These are phyloP conservation scores for Ridgeia piscesae DNA, from an alignment of 1,140 invertebrate genomes.

Conservation along the genomic window DNA sequence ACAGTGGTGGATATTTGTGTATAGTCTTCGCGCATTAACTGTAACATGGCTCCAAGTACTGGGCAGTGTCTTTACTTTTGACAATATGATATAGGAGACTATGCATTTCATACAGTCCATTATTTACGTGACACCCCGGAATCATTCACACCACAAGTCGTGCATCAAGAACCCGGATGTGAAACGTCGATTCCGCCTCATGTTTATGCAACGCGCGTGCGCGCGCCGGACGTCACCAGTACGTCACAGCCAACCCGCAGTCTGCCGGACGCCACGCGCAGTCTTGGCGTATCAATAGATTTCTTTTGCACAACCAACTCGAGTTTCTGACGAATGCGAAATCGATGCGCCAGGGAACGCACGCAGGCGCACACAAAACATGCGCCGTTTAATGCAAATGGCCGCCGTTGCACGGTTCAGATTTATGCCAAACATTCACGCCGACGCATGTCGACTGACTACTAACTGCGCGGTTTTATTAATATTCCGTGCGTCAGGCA, in stretches of 20 bases:
- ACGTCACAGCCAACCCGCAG: too few relatives aligned
- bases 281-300: not conserved
- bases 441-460: not conserved
- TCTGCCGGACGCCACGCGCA: not conserved
- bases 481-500: constrained; percentile 3
- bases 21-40: too few relatives aligned
- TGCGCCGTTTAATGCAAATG: not conserved
- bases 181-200: not conserved
- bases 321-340: not conserved
- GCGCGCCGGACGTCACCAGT: not conserved
- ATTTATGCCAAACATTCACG: not conserved
- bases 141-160: not conserved
- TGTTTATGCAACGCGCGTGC: not conserved
- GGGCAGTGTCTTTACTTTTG: too few relatives aligned
- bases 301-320: not conserved
- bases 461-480: not conserved
- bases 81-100: too few relatives aligned
- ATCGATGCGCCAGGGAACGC: not conserved
- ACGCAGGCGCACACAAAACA: not conserved
- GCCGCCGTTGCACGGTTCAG: not conserved
- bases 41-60: too few relatives aligned
- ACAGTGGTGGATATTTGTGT: too few relatives aligned
- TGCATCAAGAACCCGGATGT: not conserved
- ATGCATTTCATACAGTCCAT: not conserved
- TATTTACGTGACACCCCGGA: not conserved